Evolutionary conservation across 2,888 invertebrate species (phyloP).

Genomic region (Lobophora halterata): DNA sequence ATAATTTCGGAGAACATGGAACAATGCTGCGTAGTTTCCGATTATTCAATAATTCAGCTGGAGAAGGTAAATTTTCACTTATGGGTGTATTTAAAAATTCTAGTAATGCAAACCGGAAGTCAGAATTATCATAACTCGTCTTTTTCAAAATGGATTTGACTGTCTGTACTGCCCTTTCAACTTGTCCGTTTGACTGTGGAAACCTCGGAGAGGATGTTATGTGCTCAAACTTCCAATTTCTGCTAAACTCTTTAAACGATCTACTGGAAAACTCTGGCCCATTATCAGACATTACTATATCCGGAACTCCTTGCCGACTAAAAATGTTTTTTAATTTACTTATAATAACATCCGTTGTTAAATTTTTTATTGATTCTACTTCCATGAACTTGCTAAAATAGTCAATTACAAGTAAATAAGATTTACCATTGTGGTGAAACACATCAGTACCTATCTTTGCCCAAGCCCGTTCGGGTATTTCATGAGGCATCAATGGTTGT

Average conservation of each 20-base stretch:
- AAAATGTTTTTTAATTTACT: slow-evolving; percentile 24
- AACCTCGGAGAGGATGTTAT: slow-evolving; percentile 25
- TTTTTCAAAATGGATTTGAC: slow-evolving; percentile 29
- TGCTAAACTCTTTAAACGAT: slow-evolving; percentile 19
- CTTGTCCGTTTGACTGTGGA: slow-evolving; percentile 25
- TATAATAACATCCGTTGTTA: slow-evolving; percentile 15
- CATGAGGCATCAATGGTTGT: slow-evolving; percentile 5
- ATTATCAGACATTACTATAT: slow-evolving; percentile 20
- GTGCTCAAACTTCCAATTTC: slow-evolving; percentile 22
- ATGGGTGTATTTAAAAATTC: slow-evolving; percentile 10
- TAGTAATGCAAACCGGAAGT: slow-evolving; percentile 5
- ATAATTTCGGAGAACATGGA: slow-evolving; percentile 2
- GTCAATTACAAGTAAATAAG: slow-evolving; percentile 19
- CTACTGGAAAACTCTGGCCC: slow-evolving; percentile 21
- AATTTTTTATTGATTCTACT: slow-evolving; percentile 1
- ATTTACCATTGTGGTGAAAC: slow-evolving; percentile 10
- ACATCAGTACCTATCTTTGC: slow-evolving; percentile 17
- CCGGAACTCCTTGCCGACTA: slow-evolving; percentile 26
- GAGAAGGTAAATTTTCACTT: slow-evolving; percentile 4
- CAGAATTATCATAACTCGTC: slow-evolving; percentile 2
- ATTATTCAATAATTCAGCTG: slow-evolving; percentile 9
- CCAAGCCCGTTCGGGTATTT: slow-evolving; percentile 24
- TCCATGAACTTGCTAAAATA: slow-evolving; percentile 25
- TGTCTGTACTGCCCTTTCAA: slow-evolving; percentile 20
- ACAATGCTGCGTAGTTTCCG: slow-evolving; percentile 3